Conservation (phyloP, 64 coral and sea anemone species). For the Montipora foliosa region DNA sequence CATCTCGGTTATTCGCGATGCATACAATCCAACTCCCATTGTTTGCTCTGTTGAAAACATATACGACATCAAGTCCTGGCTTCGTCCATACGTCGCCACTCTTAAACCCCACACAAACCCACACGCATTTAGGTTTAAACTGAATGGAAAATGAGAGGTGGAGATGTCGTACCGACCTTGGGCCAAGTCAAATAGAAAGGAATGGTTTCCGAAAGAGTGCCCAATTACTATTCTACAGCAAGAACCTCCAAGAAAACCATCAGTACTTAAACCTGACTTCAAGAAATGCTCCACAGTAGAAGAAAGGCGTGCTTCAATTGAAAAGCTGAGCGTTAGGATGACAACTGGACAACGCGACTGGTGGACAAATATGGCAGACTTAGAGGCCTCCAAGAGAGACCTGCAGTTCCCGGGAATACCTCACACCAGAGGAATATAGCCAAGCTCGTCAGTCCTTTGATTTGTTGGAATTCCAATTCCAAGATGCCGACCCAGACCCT, state of each 20-base stretch:
- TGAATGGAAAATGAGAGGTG: neutral
- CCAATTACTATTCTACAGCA: neutral
- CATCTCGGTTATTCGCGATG: neutral
- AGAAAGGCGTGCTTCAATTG: neutral
- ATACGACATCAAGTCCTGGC: constrained; percentile 1
- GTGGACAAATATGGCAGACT: neutral
- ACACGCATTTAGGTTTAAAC: constrained; percentile 53
- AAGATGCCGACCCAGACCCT: neutral
- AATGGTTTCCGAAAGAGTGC: neutral
- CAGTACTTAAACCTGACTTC: constrained; percentile 3
- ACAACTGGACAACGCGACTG: neutral
- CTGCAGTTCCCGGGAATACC: neutral
- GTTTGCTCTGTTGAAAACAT: neutral
- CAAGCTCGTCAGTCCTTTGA: neutral
- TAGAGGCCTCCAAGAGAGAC: too few relatives aligned
- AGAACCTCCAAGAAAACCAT: neutral
- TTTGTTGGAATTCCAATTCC: neutral
- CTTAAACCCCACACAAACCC: constrained; percentile 14
- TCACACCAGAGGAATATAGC: neutral
- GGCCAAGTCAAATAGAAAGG: neutral
- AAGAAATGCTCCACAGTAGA: constrained; percentile 45
- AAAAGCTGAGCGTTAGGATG: neutral
- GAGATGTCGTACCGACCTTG: constrained; percentile 31
- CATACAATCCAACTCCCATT: constrained; percentile 9
- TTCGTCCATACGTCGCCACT: neutral